A percentile compares a stretch with the other conserved stretches of the same genome.
phyloP scores from a whole-genome alignment of 2,888 invertebrate genomes.

The Ochropleura plecta region DNA sequence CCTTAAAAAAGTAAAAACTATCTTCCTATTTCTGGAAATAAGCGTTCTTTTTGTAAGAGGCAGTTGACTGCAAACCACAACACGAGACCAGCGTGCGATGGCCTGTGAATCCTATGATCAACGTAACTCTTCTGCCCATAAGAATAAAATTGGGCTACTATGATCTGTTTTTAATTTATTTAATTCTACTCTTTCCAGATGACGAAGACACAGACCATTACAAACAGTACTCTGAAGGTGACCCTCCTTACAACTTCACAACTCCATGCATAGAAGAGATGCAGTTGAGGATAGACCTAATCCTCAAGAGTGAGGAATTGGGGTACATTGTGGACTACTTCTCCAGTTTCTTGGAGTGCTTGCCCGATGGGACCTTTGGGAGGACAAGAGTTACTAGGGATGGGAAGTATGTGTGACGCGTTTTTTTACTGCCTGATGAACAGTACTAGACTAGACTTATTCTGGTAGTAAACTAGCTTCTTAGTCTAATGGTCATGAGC shows the following conservation, averaged over 20 bases:
- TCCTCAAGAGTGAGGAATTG: constrained; percentile 75
- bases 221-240: constrained; percentile 73
- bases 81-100: not conserved
- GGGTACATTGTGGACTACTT: constrained; percentile 82
- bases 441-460: not conserved
- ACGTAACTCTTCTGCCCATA: not conserved
- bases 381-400: constrained; percentile 70
- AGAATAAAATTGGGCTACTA: not conserved
- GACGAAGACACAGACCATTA: constrained; percentile 77
- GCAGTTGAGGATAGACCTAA: constrained; percentile 67
- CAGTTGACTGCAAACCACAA: not conserved
- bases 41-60: not conserved
- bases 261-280: constrained; percentile 79
- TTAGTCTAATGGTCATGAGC: not conserved
- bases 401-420: constrained; percentile 74
- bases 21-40: not conserved
- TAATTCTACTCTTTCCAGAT: constrained; percentile 70
- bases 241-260: constrained; percentile 80
- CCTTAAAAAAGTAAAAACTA: not conserved
- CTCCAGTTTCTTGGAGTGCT: constrained; percentile 73
- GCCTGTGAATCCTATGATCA: not conserved
- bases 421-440: not conserved
- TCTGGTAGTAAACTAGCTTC: not conserved
- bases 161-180: not conserved
- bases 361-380: constrained; percentile 83